A percentile compares a stretch with the other conserved stretches of the same genome.
These are phyloP conservation scores for Neomicropteryx cornuta DNA, from an alignment of 1,140 invertebrate species.

Conservation along the genomic window DNA sequence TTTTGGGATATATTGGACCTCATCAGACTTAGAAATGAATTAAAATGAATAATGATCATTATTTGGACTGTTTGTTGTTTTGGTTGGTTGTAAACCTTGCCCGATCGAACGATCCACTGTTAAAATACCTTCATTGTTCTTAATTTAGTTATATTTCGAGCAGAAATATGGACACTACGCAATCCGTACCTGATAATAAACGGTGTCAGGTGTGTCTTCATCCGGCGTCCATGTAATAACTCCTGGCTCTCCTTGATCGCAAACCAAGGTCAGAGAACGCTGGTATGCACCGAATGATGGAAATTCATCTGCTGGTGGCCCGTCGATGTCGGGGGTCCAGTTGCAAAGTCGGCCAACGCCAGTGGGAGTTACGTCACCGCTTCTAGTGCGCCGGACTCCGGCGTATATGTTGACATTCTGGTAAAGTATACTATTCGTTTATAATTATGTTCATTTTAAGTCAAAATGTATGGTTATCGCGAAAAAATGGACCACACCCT, in stretches of 20 bases:
- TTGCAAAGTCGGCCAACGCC: slow-evolving; percentile 74
- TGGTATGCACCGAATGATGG: slow-evolving; percentile 83
- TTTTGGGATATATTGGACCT: too few relatives aligned
- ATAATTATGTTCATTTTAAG: too few relatives aligned
- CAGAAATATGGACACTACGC: slow-evolving; percentile 3
- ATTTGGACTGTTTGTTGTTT: too few relatives aligned
- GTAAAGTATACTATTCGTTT: slow-evolving; percentile 13
- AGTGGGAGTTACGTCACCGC: slow-evolving; percentile 54
- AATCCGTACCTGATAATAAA: slow-evolving; percentile 76
- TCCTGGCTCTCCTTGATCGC: slow-evolving; percentile 74
- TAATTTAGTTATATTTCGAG: too few relatives aligned
- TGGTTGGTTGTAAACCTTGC: too few relatives aligned
- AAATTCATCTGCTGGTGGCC: slow-evolving; percentile 65
- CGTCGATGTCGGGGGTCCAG: slow-evolving; percentile 66
- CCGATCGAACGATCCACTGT: too few relatives aligned
- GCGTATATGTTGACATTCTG: slow-evolving; percentile 74
- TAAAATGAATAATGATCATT: too few relatives aligned
- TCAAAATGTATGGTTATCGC: too few relatives aligned
- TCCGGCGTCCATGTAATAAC: slow-evolving; percentile 83
- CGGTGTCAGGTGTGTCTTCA: slow-evolving; percentile 74
- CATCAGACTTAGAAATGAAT: too few relatives aligned
- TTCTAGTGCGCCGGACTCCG: slow-evolving; percentile 55
- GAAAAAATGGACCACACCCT: too few relatives aligned
- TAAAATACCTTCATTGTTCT: too few relatives aligned
- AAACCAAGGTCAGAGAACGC: slow-evolving; percentile 66